Conservation (phyloP, 2,797 vertebrate species). For the Hydrolagus colliei region DNA sequence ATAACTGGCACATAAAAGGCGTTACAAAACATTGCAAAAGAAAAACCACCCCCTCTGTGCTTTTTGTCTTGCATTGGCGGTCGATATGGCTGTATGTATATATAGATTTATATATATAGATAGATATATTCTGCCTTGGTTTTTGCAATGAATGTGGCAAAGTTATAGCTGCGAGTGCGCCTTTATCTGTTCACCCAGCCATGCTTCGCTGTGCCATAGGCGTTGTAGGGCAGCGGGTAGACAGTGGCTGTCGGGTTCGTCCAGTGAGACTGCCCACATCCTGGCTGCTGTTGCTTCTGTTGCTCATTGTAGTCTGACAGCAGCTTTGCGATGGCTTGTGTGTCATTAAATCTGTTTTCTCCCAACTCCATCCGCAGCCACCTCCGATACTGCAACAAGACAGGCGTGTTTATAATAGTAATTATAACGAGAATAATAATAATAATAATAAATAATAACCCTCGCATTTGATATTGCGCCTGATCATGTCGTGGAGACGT, state of each 20-base stretch:
- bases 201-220: constrained; percentile 46
- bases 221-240: constrained; percentile 43
- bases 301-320: constrained; percentile 58
- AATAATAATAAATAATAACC: too few species aligned
- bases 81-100: constrained; percentile 11
- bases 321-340: constrained; percentile 63
- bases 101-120: not conserved
- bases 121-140: too few species aligned
- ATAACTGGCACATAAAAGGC: not conserved
- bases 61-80: not conserved
- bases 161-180: not conserved
- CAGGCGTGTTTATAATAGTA: not conserved
- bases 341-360: constrained; percentile 64
- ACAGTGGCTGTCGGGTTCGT: constrained; percentile 38
- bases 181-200: constrained; percentile 53
- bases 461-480: too few species aligned
- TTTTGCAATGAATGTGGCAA: too few species aligned
- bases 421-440: too few species aligned
- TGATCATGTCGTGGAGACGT: too few species aligned
- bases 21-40: not conserved
- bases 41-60: not conserved
- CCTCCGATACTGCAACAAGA: constrained; percentile 59
- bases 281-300: constrained; percentile 53
- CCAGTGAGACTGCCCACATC: constrained; percentile 51
- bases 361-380: constrained; percentile 64